Evolutionary conservation across 1,140 invertebrate genomes (phyloP), one percentile per base, ranked within the genome.

Genomic region (Aphaenogaster ashmeadi): DNA sequence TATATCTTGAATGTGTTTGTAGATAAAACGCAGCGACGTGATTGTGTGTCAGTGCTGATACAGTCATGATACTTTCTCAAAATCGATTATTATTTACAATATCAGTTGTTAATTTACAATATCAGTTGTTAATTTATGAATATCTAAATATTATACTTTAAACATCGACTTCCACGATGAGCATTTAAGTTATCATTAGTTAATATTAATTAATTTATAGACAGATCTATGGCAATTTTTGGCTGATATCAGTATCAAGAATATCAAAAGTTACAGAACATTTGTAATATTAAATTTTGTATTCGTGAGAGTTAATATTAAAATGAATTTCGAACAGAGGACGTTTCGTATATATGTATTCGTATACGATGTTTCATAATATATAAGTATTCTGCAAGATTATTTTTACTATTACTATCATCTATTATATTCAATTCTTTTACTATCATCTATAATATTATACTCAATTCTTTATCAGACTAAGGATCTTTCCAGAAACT

Each of bases 311-410:
- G 38, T 54, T n/a, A 52, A 44, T 41, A 44, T 56, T 66, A 66
- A 67, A 21, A 62, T 50, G 56, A 80, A 87, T 83, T 77, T 77
- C 9, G 38, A 77, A 21, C 21, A 21, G n/a, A 13, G 21, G 0
- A 77, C 60, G 36, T 62, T 62, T 7, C 13, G 27, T 27, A 27
- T 27, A 27, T 36, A 62, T 18, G 21, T 52, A 52, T 52, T 50
- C 47, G 11, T 13, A 18, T 5, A 52, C 8, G 27, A 72, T 15
- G 47, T 15, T 62, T 44, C 15, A 8, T 77, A 27, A 41, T 44
- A 41, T 44, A 77, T 77, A 60, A 56, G 38, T 47, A 54, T 86
- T 74, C 21, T 56, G 21, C 33, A 80, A 74, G 72, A 27, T 27
- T 27, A 27, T 27, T 27, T 27, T 27, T 27, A 27, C 27, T 27